Evolutionary conservation across 2,113 vertebrate genomes (phyloP).

Genomic region (Actenoides hombroni): DNA sequence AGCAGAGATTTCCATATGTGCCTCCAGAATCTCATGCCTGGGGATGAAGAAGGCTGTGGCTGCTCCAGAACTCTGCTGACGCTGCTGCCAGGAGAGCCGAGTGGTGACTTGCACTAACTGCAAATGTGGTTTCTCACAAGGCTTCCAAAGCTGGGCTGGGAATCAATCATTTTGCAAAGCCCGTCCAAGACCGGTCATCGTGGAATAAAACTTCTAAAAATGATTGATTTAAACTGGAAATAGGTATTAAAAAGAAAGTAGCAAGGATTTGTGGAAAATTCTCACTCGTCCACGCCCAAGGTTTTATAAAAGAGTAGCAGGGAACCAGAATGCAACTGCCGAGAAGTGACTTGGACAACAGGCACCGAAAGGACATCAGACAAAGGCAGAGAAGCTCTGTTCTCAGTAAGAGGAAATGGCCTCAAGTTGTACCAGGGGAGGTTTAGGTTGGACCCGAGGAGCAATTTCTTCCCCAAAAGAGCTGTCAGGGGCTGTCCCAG

Average conservation of each 20-base stretch:
- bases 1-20: not conserved
- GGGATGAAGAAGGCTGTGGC: not conserved
- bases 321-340: not conserved
- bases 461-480: too few species aligned
- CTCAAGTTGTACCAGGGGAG: too few species aligned
- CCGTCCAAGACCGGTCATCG: not conserved
- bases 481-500: too few species aligned
- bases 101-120: not conserved
- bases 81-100: not conserved
- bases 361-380: too few species aligned
- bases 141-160: not conserved
- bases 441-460: too few species aligned
- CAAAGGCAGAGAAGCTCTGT: not conserved
- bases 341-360: not conserved
- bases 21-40: not conserved
- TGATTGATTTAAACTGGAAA: not conserved
- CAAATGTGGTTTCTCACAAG: not conserved
- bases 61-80: not conserved
- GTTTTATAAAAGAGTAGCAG: not conserved
- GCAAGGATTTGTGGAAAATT: not conserved
- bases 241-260: accelerated
- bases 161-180: not conserved
- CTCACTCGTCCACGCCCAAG: accelerated
- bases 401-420: not conserved
- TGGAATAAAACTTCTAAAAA: not conserved